A percentile compares a stretch with the other conserved stretches of the same genome.
Evolutionary conservation across 2,888 invertebrate genomes (phyloP).

Genomic region (Tetramorium bicarinatum): DNA sequence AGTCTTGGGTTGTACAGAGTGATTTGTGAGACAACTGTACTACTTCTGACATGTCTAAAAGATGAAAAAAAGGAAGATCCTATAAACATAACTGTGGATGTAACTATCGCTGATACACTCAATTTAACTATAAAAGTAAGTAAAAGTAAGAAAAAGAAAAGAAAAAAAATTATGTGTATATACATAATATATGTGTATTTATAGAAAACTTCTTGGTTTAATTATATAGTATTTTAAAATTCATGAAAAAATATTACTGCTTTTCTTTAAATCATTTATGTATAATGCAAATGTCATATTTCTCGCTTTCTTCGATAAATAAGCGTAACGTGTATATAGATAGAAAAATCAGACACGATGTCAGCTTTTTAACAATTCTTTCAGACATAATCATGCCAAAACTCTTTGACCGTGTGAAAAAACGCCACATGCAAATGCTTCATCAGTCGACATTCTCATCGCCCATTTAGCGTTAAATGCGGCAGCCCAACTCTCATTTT

Average conservation of each 20-base stretch:
- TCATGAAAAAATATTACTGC: not conserved
- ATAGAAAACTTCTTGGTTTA: not conserved
- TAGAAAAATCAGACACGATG: not conserved
- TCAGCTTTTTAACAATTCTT: slow-evolving; percentile 25
- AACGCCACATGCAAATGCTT: slow-evolving; percentile 31
- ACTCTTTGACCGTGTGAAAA: slow-evolving; percentile 1
- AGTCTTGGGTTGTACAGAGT: not conserved
- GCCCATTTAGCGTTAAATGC: slow-evolving; percentile 41
- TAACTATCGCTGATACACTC: not conserved
- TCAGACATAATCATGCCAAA: not conserved
- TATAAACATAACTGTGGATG: not conserved
- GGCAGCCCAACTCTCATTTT: slow-evolving; percentile 30
- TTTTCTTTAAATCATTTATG: not conserved
- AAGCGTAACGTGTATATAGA: not conserved
- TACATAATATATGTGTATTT: not conserved
- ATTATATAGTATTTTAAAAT: not conserved
- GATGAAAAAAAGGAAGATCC: not conserved
- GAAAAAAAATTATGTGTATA: not conserved
- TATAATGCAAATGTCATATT: not conserved
- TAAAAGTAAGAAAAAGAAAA: not conserved
- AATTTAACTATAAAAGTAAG: not conserved
- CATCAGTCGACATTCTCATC: slow-evolving; percentile 40
- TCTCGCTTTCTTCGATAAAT: not conserved
- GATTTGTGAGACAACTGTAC: not conserved
- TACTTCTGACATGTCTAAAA: not conserved